A percentile compares a stretch with the other conserved stretches of the same genome.
phyloP scores from a whole-genome alignment of 2,888 invertebrate genomes.

The Sinopyrophorus schimmeli region DNA sequence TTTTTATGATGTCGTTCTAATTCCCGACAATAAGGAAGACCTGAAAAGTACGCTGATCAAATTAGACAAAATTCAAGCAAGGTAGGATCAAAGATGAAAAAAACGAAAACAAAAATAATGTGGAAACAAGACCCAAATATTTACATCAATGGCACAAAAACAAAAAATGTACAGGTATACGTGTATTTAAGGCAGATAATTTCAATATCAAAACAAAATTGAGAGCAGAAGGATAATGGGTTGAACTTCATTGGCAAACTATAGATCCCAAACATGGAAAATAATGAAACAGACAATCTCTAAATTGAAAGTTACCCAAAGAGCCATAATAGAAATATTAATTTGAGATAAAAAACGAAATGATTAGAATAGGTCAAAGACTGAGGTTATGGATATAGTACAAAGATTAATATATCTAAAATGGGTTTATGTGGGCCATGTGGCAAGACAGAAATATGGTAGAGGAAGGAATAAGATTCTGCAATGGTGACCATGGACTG shows the following conservation, averaged over 20 bases:
- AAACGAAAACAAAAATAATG: too few relatives aligned
- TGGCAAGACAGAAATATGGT: too few relatives aligned
- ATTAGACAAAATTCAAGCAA: too few relatives aligned
- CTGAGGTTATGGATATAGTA: not conserved
- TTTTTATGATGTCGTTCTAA: too few relatives aligned
- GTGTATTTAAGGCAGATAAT: not conserved
- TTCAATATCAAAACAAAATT: too few relatives aligned
- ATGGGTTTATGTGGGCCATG: not conserved
- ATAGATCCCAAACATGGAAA: not conserved
- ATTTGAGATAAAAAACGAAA: not conserved
- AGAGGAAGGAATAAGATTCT: too few relatives aligned
- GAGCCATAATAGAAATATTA: not conserved
- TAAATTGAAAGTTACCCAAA: too few relatives aligned
- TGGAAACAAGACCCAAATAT: not conserved
- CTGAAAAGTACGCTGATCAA: not conserved
- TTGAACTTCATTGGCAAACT: not conserved
- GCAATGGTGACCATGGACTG: too few relatives aligned
- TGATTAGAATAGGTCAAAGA: too few relatives aligned
- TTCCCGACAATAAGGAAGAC: too few relatives aligned
- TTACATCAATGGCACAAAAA: slow-evolving; percentile 2
- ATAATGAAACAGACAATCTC: not conserved
- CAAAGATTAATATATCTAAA: too few relatives aligned
- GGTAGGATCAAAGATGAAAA: too few relatives aligned
- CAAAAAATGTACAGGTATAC: not conserved
- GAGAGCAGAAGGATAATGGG: not conserved